Conservation (phyloP, 2,113 vertebrate genomes). For the Smithornis capensis region DNA sequence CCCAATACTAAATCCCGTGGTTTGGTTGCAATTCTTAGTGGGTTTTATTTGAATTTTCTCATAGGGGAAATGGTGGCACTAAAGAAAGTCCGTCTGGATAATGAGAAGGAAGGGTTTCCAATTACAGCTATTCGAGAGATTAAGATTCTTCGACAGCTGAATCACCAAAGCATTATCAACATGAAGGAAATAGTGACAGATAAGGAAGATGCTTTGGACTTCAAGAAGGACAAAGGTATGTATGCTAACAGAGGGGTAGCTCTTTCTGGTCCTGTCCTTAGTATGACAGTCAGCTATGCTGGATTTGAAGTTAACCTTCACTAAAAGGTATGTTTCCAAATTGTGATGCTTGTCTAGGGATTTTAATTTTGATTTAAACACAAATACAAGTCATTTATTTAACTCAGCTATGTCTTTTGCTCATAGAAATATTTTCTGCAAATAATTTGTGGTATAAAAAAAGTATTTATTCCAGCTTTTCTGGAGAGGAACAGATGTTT, state of each 20-base stretch:
- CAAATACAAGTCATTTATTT: background rate
- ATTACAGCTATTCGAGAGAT: conserved; percentile 88
- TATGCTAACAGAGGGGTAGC: background rate
- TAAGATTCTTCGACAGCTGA: conserved; percentile 86
- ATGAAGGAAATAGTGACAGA: conserved; percentile 90
- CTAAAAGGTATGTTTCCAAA: background rate
- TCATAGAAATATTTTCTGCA: background rate
- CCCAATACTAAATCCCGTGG: background rate
- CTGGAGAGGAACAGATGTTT: background rate
- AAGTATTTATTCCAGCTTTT: background rate
- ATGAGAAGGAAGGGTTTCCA: conserved; percentile 88
- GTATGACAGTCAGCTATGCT: background rate
- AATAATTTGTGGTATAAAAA: background rate
- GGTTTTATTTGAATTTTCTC: conserved; percentile 12
- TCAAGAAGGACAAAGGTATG: conserved; percentile 87
- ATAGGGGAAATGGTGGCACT: conserved; percentile 86
- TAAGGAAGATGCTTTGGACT: conserved; percentile 87
- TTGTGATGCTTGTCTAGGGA: background rate
- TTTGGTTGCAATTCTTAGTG: background rate
- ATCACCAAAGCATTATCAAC: conserved; percentile 87
- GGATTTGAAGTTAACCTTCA: background rate
- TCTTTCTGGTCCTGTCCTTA: background rate
- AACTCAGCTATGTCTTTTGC: background rate
- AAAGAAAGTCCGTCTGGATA: conserved; percentile 86
- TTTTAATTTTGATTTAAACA: background rate